Percentiles rank a stretch among this genome's conserved stretches.
phyloP scores from a whole-genome alignment of 2,888 invertebrate species.

The Myopa tessellatipennis region DNA sequence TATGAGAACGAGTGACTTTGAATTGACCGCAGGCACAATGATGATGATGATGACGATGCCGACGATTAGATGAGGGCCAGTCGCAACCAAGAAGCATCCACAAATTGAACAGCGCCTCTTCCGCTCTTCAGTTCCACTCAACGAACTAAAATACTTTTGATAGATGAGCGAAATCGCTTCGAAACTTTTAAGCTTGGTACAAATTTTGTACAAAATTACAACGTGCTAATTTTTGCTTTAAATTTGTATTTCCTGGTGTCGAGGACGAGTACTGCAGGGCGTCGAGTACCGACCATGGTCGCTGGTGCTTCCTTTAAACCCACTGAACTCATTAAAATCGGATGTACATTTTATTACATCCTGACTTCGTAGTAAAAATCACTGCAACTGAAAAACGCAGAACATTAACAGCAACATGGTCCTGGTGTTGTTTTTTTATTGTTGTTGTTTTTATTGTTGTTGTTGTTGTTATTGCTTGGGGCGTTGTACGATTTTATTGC shows the following conservation, averaged over 20 bases:
- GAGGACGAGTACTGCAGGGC: too few species aligned
- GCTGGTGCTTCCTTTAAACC: background rate
- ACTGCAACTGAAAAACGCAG: slow-evolving; percentile 4
- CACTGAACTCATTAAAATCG: slow-evolving; percentile 3
- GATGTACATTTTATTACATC: slow-evolving; percentile 8
- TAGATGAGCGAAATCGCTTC: too few species aligned
- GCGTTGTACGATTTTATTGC: slow-evolving; percentile 1
- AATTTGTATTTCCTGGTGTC: too few species aligned
- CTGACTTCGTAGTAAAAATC: slow-evolving; percentile 8
- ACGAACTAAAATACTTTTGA: too few species aligned
- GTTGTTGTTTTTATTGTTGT: background rate
- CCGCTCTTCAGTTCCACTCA: too few species aligned
- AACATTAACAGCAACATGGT: background rate
- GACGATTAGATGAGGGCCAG: background rate
- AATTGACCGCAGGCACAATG: slow-evolving; percentile 32
- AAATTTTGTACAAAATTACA: too few species aligned
- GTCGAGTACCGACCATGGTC: too few species aligned
- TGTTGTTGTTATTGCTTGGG: background rate
- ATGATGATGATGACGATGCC: background rate
- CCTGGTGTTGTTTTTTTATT: background rate
- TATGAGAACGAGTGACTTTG: slow-evolving; percentile 37
- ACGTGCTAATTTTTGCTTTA: too few species aligned
- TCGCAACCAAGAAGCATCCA: too few species aligned
- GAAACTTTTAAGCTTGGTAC: too few species aligned
- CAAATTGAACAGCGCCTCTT: too few species aligned